Conservation (phyloP, 2,888 invertebrate genomes). For the Lycophotia porphyrea region DNA sequence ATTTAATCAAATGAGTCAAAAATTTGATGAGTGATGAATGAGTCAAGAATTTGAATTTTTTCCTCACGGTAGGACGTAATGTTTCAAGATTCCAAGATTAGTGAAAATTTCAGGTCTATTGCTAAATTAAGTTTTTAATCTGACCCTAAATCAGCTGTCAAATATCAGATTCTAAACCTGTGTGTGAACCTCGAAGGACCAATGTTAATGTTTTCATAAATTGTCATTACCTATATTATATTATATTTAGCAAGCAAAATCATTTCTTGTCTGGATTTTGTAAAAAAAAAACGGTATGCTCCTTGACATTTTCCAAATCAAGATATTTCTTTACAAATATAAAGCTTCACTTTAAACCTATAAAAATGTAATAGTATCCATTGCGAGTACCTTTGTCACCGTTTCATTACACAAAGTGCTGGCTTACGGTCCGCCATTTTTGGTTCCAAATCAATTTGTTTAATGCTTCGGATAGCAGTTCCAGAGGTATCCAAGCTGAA, state of each 20-base stretch:
- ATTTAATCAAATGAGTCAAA: too few species aligned
- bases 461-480: slow-evolving; percentile 72
- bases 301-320: not conserved
- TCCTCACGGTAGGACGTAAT: not conserved
- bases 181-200: not conserved
- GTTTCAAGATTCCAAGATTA: not conserved
- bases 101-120: too few species aligned
- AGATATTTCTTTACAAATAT: slow-evolving; percentile 2
- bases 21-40: too few species aligned
- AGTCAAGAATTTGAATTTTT: not conserved
- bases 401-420: slow-evolving; percentile 76
- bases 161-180: not conserved
- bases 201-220: not conserved
- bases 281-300: not conserved
- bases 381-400: slow-evolving; percentile 44
- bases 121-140: not conserved
- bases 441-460: slow-evolving; percentile 76
- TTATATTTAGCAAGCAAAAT: not conserved
- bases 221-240: not conserved
- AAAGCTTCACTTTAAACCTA: slow-evolving; percentile 21
- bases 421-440: slow-evolving; percentile 69
- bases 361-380: slow-evolving; percentile 36
- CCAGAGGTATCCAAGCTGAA: slow-evolving; percentile 52
- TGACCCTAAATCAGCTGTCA: not conserved
- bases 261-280: not conserved